Base-by-base conservation (phyloP, 1,140 invertebrate species). In the Papilio helenus region DNA sequence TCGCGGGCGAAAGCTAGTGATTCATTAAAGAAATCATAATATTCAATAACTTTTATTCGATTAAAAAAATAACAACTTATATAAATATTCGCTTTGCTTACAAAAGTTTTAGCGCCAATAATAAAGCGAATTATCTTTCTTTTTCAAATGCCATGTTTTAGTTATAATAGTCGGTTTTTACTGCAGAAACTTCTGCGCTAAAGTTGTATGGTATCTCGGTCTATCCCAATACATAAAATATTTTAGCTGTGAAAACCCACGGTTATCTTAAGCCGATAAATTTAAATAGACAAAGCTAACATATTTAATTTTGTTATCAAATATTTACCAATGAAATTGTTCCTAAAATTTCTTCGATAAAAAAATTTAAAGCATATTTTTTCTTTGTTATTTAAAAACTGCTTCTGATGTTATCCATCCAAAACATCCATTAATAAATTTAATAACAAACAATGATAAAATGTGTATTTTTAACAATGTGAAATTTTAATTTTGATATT, bases 61-160 rank as follows among this genome's bases (percentile, higher is more conserved):
- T 81, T 73, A 79, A 72, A 73, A 81, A 80, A 72, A 79, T 74
- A 55, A 79, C 79, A 51, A 80, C 34, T 68, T 77, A 80, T 82
- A 82, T 82, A 84, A 72, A 72, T 29, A 74, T 79, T 79, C 74
- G 79, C 65, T 73, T 51, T 68, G 61, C 61, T 29, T 61, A 61
- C 8, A 7, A 46, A 46, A 44, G 44, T 29, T 68, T 26, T 8
- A 29, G 14, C 23, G 23, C 16, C 68, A 55, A 72, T 79, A 72
- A 61, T 73, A 20, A 72, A 73, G n/a, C 16, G 29, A 26, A 16
- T 20, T 71, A 14, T 49, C 34, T 51, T 76, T 42, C n/a, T n/a
- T n/a, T n/a, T n/a, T n/a, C n/a, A 9, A 58, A n/a, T 10, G 20
- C n/a, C 18, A 39, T 39, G 0, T 39, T 39, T 39, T 39, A 7